These are phyloP conservation scores for Pteropus rufus DNA, from an alignment of 2,797 vertebrate species.

Conservation along the genomic window DNA sequence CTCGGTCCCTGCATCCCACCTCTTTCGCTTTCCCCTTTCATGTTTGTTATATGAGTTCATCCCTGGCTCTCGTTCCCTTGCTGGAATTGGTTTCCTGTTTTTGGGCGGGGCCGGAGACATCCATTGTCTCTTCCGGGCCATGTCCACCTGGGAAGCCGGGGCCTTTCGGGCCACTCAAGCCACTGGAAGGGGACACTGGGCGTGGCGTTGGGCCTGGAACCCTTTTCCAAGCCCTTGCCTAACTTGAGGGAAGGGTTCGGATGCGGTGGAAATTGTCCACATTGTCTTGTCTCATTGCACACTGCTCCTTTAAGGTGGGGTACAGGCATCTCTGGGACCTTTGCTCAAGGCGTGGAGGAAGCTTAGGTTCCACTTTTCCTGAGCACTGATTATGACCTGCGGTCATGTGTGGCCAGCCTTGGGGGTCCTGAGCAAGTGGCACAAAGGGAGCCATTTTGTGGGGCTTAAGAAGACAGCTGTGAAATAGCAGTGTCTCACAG, in stretches of 20 bases:
- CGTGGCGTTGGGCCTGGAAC: not conserved
- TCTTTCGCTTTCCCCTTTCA: not conserved
- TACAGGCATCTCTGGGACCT: not conserved
- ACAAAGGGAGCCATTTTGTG: constrained; percentile 74
- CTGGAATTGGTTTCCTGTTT: constrained; percentile 42
- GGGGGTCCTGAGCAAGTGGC: constrained; percentile 63
- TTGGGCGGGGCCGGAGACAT: constrained; percentile 81
- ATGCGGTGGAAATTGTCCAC: not conserved
- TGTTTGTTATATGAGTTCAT: not conserved
- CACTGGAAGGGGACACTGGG: not conserved
- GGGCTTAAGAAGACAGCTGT: not conserved
- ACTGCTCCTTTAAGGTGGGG: not conserved
- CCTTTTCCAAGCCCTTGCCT: not conserved
- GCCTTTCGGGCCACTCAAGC: constrained; percentile 1
- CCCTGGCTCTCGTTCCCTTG: not conserved
- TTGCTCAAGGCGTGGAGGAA: not conserved
- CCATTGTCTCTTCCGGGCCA: constrained; percentile 78
- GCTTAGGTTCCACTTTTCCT: not conserved
- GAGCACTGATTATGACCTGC: not conserved
- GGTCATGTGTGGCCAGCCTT: not conserved
- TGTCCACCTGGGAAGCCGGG: constrained; percentile 20
- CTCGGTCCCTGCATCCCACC: not conserved
- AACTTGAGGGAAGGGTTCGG: constrained; percentile 35
- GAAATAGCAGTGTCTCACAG: not conserved
- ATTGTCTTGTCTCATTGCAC: not conserved